Conservation (phyloP, 1,140 invertebrate genomes). For the Vollenhovia emeryi region DNA sequence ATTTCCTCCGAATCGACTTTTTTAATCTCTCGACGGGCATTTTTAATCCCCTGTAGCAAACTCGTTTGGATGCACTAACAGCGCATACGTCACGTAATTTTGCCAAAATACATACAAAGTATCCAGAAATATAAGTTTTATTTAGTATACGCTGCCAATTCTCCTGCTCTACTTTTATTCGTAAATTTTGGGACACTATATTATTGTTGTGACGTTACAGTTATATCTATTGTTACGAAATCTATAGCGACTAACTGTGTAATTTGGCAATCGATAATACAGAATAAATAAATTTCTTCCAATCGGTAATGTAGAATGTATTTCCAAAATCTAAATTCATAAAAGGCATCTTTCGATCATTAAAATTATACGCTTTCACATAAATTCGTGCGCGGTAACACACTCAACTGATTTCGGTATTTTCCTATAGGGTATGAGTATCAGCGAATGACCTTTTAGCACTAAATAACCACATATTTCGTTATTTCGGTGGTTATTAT, state of each 20-base stretch:
- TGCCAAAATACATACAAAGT: slow-evolving; percentile 10
- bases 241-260: background rate
- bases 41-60: background rate
- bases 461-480: background rate
- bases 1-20: slow-evolving; percentile 2
- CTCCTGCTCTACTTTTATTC: background rate
- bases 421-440: background rate
- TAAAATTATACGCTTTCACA: background rate
- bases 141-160: background rate
- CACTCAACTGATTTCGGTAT: slow-evolving; percentile 3
- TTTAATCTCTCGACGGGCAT: no score
- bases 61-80: background rate
- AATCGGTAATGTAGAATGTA: background rate
- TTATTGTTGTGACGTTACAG: no score
- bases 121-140: background rate
- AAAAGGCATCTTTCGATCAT: background rate
- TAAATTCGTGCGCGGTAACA: background rate
- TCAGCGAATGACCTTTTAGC: slow-evolving; percentile 15
- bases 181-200: background rate
- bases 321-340: no score
- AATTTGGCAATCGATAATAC: background rate
- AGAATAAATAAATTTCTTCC: background rate
- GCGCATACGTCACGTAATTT: background rate
- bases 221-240: background rate
- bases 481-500: background rate